Evolutionary conservation across 2,888 invertebrate genomes (phyloP), one percentile per base, ranked within the genome.

Genomic region (Panorpa germanica): DNA sequence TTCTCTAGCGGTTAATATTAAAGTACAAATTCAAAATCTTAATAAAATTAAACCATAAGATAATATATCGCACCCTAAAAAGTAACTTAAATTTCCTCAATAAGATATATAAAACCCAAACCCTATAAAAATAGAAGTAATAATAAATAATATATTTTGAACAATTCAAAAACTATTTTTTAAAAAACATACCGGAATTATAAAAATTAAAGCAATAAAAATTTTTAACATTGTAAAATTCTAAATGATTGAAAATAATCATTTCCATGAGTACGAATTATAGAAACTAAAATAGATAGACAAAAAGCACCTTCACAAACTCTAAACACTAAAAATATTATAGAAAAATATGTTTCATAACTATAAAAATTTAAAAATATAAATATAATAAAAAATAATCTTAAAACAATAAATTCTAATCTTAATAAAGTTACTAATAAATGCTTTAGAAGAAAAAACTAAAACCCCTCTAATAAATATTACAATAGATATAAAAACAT

Each of bases 301-400:
- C 68, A 69, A 52, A 72, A 61, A 39, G 61, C 63, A 0, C 68
- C 65, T 16, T 72, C 71, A 65, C 70, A 70, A 29, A 70, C 70
- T 35, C 59, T 56, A 57, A 70, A 61, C 33, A 59, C 57, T 49
- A 70, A 59, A 64, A 64, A 70, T 47, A 67, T 48, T 48, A 69
- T 59, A 43, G 55, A 55, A 56, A 66, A 59, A 62, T 57, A 65
- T 44, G 51, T 46, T 48, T 63, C 55, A 56, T 49, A 55, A 40
- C 48, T 43, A 49, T 57, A 47, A 43, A 45, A 46, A 41, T 41
- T 52, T 45, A 63, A 55, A 55, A 49, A 55, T 42, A 58, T 39
- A 47, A 61, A 45, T 38, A 65, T 38, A 41, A 57, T 46, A 45
- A 61, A 53, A 62, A 59, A 66, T 47, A 63, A 47, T 45, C 55